Base-by-base conservation (phyloP, 2,888 invertebrate genomes). In the Carcina quercana region DNA sequence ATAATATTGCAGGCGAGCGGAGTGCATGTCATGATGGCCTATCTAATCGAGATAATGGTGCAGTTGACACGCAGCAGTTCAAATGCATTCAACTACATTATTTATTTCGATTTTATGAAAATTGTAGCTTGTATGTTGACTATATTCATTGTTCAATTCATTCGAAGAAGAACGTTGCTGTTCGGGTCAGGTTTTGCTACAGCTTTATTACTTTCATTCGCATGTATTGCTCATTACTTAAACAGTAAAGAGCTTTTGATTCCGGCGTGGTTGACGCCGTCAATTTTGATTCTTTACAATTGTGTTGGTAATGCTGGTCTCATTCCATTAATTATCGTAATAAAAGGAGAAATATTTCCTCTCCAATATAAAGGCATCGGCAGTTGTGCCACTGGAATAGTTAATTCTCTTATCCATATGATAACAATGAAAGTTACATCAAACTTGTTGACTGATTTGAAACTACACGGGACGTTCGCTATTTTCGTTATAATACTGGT, bases 341-440 rank as follows among this genome's bases (percentile, higher is more conserved):
- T 20, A 11, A 11, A 14, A 3, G 27, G 26, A 14, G 32, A 32
- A 27, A 7, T 32, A 11, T 21, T 32, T 21, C 27, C 32, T 2
- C 1, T 27, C 7, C n/a, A 27, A 13, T 27, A 27, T 10, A 25
- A 14, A 14, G 27, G 32, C 7, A 8, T 32, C 6, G 32, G 27
- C 6, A 12, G 7, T 4, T 8, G 14, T 27, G 1, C n/a, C 6
- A 8, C 15, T 8, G 25, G 25, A 3, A 14, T 8, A 13, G 10
- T 25, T 4, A 25, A 13, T 25, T 8, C 13, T 25, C 2, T 25
- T 3, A 6, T n/a, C 8, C 12, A 21, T 14, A 5, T 29, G 7
- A 13, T 13, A 13, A 10, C 25, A 13, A 12, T 32, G 6, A 32
- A 32, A 21, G 11, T 26, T 4, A 32, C 32, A 12, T 13, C 26